Conservation (phyloP, 2,888 invertebrate genomes). For the Meghimatium bilineatum region DNA sequence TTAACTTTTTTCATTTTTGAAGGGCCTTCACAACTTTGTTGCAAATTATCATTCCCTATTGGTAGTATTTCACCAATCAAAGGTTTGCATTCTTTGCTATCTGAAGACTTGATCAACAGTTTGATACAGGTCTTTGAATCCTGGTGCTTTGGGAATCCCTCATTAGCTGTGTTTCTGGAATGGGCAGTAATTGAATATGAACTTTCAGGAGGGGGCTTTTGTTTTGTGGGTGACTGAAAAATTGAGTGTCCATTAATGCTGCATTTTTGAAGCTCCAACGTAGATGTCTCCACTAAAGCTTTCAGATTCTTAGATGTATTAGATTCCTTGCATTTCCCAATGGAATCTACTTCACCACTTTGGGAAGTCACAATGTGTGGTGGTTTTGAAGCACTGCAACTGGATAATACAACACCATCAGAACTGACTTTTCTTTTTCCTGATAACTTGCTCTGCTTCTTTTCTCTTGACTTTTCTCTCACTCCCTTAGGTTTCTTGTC, state of each 20-base stretch:
- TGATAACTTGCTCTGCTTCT: constrained; percentile 15
- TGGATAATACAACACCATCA: neutral
- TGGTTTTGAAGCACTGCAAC: neutral
- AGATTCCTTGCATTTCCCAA: neutral
- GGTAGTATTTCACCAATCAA: neutral
- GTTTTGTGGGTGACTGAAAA: constrained; percentile 16
- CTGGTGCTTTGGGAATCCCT: neutral
- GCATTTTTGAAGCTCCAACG: neutral
- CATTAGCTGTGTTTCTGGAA: neutral
- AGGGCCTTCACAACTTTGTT: neutral
- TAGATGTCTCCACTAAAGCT: neutral
- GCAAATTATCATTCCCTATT: neutral
- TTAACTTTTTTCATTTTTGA: constrained; percentile 2
- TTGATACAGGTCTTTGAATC: constrained; percentile 29
- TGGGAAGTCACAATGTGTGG: neutral
- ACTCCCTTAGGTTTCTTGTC: constrained; percentile 38
- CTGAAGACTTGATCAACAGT: constrained; percentile 41
- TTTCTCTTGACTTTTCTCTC: constrained; percentile 23
- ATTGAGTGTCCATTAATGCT: neutral
- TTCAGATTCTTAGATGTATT: neutral
- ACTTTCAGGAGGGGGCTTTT: neutral
- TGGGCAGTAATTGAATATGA: constrained; percentile 20
- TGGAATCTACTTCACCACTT: neutral
- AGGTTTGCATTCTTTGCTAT: constrained; percentile 26
- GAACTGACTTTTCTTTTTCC: constrained; percentile 33